Percentiles rank a stretch among this genome's conserved stretches.
phyloP scores from a whole-genome alignment of 2,113 vertebrate genomes.

The Corvus moneduloides region DNA sequence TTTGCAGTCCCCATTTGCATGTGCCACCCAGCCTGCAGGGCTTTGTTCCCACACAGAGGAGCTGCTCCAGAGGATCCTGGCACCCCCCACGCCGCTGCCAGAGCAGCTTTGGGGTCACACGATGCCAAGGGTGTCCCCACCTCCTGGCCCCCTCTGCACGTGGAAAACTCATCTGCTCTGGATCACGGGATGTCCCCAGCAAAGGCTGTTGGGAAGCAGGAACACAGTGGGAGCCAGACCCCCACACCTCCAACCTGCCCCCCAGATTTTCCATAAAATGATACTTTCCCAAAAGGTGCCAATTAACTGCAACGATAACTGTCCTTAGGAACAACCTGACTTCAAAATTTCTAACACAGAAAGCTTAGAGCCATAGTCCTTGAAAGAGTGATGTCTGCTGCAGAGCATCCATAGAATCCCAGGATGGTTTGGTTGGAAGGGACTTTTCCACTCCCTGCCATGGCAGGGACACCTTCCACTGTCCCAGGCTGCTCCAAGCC shows the following conservation, averaged over 20 bases:
- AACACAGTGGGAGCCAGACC: neutral
- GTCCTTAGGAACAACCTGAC: neutral
- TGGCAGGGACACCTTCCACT: neutral
- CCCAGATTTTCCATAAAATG: neutral
- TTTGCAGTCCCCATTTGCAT: neutral
- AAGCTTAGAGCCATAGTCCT: neutral
- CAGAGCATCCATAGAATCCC: neutral
- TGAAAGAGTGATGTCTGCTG: neutral
- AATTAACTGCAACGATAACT: neutral
- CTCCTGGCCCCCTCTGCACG: neutral
- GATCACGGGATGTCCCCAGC: neutral
- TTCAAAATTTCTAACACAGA: neutral
- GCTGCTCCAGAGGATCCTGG: neutral
- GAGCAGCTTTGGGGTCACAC: rapidly evolving
- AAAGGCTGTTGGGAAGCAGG: neutral
- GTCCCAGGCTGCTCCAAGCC: rapidly evolving
- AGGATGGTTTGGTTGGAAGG: neutral
- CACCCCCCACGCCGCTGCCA: rapidly evolving
- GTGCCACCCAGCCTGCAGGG: neutral
- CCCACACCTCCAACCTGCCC: rapidly evolving
- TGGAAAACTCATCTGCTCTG: neutral
- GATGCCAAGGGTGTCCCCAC: rapidly evolving
- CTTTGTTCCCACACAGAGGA: neutral
- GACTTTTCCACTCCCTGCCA: neutral
- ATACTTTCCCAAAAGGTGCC: neutral